Percentiles rank a stretch among this genome's conserved stretches.
Evolutionary conservation across 2,113 vertebrate species (phyloP).

Genomic region (Nibea coibor): DNA sequence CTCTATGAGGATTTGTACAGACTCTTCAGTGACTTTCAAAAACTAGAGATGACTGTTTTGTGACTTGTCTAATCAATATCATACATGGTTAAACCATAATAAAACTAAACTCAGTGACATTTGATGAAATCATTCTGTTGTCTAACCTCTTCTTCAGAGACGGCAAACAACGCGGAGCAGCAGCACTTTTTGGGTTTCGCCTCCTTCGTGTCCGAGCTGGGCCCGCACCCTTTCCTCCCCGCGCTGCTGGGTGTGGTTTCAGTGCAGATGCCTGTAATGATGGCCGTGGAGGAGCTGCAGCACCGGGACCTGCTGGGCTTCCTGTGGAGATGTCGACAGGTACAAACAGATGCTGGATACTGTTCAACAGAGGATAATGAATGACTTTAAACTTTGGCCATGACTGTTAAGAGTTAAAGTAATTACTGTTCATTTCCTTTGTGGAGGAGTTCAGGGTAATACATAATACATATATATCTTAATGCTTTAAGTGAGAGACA

Average conservation of each 20-base stretch:
- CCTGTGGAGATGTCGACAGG: conserved; percentile 85
- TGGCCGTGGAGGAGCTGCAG: conserved; percentile 80
- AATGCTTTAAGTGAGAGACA: no score
- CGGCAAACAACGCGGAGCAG: conserved; percentile 62
- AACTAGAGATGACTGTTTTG: neutral
- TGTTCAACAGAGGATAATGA: no score
- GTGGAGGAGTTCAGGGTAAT: neutral
- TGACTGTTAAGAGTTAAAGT: neutral
- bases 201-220: conserved; percentile 79
- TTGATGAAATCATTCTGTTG: neutral
- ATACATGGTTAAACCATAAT: neutral
- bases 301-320: conserved; percentile 83
- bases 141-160: conserved; percentile 62
- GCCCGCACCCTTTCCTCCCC: conserved; percentile 80
- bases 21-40: neutral
- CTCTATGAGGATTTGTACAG: neutral
- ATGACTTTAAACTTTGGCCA: no score
- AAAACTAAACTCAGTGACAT: neutral
- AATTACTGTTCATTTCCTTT: neutral
- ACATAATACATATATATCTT: no score
- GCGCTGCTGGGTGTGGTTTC: conserved; percentile 72
- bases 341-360: no score
- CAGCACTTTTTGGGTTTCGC: conserved; percentile 80
- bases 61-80: neutral
- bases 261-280: conserved; percentile 52